Base-by-base conservation (phyloP, 2,797 vertebrate species). In the Semaprochilodus insignis region DNA sequence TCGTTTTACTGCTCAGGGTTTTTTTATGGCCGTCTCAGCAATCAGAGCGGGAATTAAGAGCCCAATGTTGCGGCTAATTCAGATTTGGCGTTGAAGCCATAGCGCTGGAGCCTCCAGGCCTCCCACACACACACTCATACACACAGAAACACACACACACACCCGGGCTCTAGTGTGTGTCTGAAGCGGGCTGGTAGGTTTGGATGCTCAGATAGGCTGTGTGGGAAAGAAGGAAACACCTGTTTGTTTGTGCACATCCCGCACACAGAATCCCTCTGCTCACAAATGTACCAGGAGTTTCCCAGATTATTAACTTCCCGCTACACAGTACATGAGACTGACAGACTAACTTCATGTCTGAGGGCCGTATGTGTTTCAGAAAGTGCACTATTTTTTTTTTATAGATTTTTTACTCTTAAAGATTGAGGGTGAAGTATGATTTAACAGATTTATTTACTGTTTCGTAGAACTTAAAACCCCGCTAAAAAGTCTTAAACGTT, bases 171-270 rank as follows among this genome's bases (percentile, higher is more conserved):
- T 48, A 6, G 15, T 2, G 59, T 60, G 59, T 60, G n/a, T 25
- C 19, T 60, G 59, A 1, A 1, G 19, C 55, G n/a, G 55, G 21
- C 2, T 60, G 11, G 2, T 27, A 10, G 8, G 21, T 54, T 72
- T 55, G 75, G 67, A 44, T 31, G 52, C 62, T 23, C 72, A 51
- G 25, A 21, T 23, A 25, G 31, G 19, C 44, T 15, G 36, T 73
- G 54, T 70, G 65, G 60, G 52, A 21, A 54, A 81, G 69, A 87
- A 88, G 90, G 91, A 94, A 95, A 94, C 95, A 95, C 94, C 94
- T 95, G 94, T 95, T 94, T 93, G 94, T 95, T 94, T 93, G 86
- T 91, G 87, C 89, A 89, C 91, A 93, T 91, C 90, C 88, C 83
- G 83, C 85, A 1, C 36, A 85, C 79, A 81, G 88, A 90, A 90